phyloP scores from a whole-genome alignment of 2,113 vertebrate genomes.

The Nothocercus julius region DNA sequence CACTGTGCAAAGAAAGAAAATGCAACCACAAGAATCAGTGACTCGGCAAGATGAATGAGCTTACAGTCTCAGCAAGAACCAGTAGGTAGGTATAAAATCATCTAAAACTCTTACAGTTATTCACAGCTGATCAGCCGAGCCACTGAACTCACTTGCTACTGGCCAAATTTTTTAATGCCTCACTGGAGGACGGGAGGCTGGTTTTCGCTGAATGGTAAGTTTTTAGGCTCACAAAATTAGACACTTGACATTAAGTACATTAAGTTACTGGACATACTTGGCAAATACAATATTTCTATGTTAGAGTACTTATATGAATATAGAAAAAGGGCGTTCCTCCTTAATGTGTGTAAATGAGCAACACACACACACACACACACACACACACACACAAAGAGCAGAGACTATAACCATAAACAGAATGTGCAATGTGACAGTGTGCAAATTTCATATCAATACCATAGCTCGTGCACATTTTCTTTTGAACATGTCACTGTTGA shows the following conservation, averaged over 20 bases:
- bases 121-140: not conserved
- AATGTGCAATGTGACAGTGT: not conserved
- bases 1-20: not conserved
- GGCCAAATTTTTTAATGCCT: not conserved
- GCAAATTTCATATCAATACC: not conserved
- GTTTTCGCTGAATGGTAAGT: not conserved
- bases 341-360: not conserved
- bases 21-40: not conserved
- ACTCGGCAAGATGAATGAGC: not conserved
- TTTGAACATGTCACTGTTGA: not conserved
- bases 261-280: no score
- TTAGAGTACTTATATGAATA: not conserved
- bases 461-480: not conserved
- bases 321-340: not conserved
- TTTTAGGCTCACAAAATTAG: not conserved
- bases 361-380: not conserved
- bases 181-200: not conserved
- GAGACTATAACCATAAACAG: not conserved
- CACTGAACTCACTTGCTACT: not conserved
- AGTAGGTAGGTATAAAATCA: not conserved
- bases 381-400: no score
- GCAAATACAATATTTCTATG: not conserved
- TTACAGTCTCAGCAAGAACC: not conserved
- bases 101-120: not conserved
- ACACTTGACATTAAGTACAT: not conserved